phyloP scores from a whole-genome alignment of 2,888 invertebrate genomes.

The Drosophila atripex region DNA sequence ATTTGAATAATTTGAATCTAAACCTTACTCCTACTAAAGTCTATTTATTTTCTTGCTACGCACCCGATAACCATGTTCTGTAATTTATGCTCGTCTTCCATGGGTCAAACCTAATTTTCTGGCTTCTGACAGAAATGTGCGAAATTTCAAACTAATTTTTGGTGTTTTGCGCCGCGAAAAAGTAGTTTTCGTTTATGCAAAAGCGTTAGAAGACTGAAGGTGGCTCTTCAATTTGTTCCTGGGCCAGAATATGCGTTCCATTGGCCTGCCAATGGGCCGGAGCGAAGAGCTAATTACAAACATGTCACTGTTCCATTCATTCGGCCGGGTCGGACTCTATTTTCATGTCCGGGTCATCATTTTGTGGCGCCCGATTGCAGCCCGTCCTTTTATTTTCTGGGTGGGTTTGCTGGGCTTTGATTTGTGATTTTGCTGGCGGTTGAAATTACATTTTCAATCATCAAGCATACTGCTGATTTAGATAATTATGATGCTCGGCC shows the following conservation, averaged over 20 bases:
- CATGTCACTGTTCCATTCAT: constrained; percentile 58
- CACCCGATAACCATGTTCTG: not conserved
- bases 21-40: not conserved
- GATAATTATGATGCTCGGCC: constrained; percentile 53
- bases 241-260: constrained; percentile 29
- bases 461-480: constrained; percentile 10
- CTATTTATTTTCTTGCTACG: not conserved
- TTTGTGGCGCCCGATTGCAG: constrained; percentile 15
- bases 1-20: constrained; percentile 1
- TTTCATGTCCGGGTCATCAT: constrained; percentile 30
- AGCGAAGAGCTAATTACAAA: constrained; percentile 69
- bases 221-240: constrained; percentile 9
- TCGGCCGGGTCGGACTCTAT: constrained; percentile 8
- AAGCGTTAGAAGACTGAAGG: constrained; percentile 3
- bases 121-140: constrained; percentile 16
- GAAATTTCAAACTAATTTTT: constrained; percentile 63
- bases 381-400: constrained; percentile 23
- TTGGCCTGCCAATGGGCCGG: constrained; percentile 22
- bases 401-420: constrained; percentile 20
- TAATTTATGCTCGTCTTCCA: constrained; percentile 25
- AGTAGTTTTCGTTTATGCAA: constrained; percentile 17
- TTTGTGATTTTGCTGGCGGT: constrained; percentile 44
- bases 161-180: constrained; percentile 46
- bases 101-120: constrained; percentile 31
- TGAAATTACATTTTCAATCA: constrained; percentile 66